Percentiles rank a stretch among this genome's conserved stretches.
These are phyloP conservation scores for Ellobius talpinus DNA, from an alignment of 2,113 vertebrate species.

Conservation along the genomic window DNA sequence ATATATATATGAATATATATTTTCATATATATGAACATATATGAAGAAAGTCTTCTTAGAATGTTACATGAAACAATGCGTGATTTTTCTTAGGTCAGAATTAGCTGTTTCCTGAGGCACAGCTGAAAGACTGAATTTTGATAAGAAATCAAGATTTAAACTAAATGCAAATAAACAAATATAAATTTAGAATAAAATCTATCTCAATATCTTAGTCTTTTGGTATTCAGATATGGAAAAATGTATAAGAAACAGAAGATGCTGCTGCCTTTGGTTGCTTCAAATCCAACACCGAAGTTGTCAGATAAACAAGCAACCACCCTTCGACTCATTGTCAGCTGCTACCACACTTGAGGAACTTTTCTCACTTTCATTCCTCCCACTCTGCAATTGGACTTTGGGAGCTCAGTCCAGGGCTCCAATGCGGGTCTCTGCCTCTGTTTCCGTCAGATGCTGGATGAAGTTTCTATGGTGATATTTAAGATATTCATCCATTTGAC, in stretches of 20 bases:
- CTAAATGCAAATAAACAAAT: not conserved
- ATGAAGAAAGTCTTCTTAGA: not conserved
- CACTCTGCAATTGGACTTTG: too few relatives aligned
- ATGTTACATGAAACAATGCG: not conserved
- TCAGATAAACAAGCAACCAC: not conserved
- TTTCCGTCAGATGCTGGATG: too few relatives aligned
- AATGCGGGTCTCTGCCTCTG: too few relatives aligned
- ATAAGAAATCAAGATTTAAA: slow-evolving; percentile 32
- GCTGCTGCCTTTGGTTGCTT: not conserved
- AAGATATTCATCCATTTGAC: too few relatives aligned
- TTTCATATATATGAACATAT: too few relatives aligned
- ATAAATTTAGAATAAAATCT: not conserved
- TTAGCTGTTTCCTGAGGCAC: not conserved
- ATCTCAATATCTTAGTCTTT: not conserved
- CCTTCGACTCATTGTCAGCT: not conserved
- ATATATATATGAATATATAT: too few relatives aligned
- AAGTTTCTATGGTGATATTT: too few relatives aligned
- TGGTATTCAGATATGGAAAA: not conserved
- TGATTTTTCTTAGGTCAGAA: slow-evolving; percentile 13
- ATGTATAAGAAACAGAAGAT: not conserved
- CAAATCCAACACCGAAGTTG: not conserved
- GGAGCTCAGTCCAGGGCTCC: too few relatives aligned
- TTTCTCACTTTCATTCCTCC: not conserved
- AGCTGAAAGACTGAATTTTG: not conserved
- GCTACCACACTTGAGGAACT: not conserved